Evolutionary conservation across 2,888 invertebrate species (phyloP).

Genomic region (Apotomis turbidana): DNA sequence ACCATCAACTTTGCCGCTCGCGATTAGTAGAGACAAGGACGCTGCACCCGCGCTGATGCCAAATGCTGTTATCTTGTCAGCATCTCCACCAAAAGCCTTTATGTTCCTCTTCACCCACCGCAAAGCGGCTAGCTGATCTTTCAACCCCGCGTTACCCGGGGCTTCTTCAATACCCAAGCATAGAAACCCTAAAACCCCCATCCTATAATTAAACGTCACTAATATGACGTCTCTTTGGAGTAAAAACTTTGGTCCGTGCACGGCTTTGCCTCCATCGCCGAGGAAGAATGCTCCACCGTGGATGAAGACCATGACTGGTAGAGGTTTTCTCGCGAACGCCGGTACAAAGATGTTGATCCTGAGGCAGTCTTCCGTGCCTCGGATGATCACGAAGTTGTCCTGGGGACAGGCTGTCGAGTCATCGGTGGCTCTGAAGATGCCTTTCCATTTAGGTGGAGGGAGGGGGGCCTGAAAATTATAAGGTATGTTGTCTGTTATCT

Average conservation of each 20-base stretch:
- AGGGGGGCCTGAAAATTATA: slow-evolving; percentile 62
- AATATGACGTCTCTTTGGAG: slow-evolving; percentile 65
- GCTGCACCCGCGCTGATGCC: slow-evolving; percentile 74
- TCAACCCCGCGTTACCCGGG: slow-evolving; percentile 78
- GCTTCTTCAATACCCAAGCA: slow-evolving; percentile 67
- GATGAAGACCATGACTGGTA: slow-evolving; percentile 72
- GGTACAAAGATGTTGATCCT: slow-evolving; percentile 74
- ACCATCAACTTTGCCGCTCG: slow-evolving; percentile 33
- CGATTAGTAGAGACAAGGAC: slow-evolving; percentile 60
- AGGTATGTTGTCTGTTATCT: too few relatives aligned
- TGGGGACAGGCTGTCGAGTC: slow-evolving; percentile 64
- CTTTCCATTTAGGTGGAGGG: slow-evolving; percentile 64
- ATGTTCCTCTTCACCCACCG: slow-evolving; percentile 73
- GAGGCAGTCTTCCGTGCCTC: slow-evolving; percentile 68
- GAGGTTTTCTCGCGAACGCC: slow-evolving; percentile 49
- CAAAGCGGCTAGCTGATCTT: slow-evolving; percentile 74
- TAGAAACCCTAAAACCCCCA: slow-evolving; percentile 70
- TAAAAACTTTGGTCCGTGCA: slow-evolving; percentile 65
- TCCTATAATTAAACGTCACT: slow-evolving; percentile 73
- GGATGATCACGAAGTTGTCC: slow-evolving; percentile 46
- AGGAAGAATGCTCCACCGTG: slow-evolving; percentile 68
- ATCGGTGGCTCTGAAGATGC: slow-evolving; percentile 62
- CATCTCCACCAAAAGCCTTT: slow-evolving; percentile 70
- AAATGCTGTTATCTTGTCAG: slow-evolving; percentile 71
- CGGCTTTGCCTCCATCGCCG: slow-evolving; percentile 60